These are phyloP conservation scores for Fregetta grallaria DNA, from an alignment of 2,113 vertebrate genomes.

Conservation along the genomic window DNA sequence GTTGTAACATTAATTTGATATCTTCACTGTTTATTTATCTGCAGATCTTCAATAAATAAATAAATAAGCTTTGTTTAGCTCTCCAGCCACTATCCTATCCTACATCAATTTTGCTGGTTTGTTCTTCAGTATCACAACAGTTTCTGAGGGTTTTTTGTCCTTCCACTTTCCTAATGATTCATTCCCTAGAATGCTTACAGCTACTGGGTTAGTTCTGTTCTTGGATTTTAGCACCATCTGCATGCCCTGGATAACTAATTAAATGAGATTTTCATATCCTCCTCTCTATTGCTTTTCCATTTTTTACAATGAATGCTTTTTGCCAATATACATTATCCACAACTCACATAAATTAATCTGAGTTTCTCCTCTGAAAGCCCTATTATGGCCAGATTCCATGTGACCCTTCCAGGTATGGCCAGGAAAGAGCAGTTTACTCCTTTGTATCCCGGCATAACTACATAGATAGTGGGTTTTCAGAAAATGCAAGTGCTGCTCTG, in stretches of 20 bases:
- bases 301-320: neutral
- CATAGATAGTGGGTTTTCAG: neutral
- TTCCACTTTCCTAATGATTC: neutral
- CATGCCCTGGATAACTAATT: constrained; percentile 47
- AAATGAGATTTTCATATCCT: constrained; percentile 23
- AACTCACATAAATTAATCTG: neutral
- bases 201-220: neutral
- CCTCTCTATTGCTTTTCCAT: neutral
- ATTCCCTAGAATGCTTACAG: neutral
- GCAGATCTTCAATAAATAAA: neutral
- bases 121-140: neutral
- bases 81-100: neutral
- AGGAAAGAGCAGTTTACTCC: neutral
- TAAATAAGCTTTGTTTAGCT: neutral
- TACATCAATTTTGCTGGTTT: neutral
- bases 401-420: neutral
- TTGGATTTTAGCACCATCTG: neutral
- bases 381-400: neutral
- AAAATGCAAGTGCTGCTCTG: neutral
- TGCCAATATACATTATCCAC: neutral
- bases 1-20: neutral
- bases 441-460: neutral
- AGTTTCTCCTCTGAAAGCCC: neutral
- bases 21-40: neutral
- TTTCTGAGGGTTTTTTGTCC: neutral